Evolutionary conservation across 2,888 invertebrate species (phyloP).

Genomic region (Aphidius colemani): DNA sequence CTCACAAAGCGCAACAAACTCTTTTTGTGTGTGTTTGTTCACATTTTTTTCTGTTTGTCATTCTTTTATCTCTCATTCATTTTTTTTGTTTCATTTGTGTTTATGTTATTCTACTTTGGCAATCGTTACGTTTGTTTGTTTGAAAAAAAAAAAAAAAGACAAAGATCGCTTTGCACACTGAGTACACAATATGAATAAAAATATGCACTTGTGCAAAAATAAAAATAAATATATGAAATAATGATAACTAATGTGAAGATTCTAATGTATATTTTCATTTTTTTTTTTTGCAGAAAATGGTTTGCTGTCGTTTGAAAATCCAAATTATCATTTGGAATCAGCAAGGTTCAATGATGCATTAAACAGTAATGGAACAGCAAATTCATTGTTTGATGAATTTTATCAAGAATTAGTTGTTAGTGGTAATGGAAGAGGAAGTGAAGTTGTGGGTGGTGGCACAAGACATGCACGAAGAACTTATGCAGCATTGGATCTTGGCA

Average conservation of each 20-base stretch:
- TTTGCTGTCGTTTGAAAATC: slow-evolving; percentile 88
- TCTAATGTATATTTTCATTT: slow-evolving; percentile 12
- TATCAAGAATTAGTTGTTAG: slow-evolving; percentile 67
- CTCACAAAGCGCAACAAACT: too few species aligned
- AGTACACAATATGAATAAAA: too few species aligned
- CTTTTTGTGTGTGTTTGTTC: too few species aligned
- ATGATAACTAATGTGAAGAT: too few species aligned
- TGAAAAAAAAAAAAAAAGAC: neutral
- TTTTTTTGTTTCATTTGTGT: neutral
- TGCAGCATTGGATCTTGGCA: slow-evolving; percentile 70
- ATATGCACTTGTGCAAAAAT: too few species aligned
- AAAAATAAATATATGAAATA: too few species aligned
- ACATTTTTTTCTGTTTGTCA: neutral
- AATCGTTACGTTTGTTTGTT: neutral
- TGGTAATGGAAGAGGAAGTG: slow-evolving; percentile 49
- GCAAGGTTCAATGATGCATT: slow-evolving; percentile 77
- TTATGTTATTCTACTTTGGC: neutral
- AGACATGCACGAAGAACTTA: slow-evolving; percentile 66
- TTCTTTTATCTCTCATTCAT: neutral
- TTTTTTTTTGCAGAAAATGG: slow-evolving; percentile 77
- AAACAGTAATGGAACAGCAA: slow-evolving; percentile 68
- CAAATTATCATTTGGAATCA: slow-evolving; percentile 85
- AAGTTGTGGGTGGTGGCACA: slow-evolving; percentile 62
- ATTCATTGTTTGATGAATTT: slow-evolving; percentile 72
- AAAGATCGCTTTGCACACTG: too few species aligned